Evolutionary conservation across 2,888 invertebrate genomes (phyloP), one percentile per base, ranked within the genome.

Genomic region (Incurvaria masculella): DNA sequence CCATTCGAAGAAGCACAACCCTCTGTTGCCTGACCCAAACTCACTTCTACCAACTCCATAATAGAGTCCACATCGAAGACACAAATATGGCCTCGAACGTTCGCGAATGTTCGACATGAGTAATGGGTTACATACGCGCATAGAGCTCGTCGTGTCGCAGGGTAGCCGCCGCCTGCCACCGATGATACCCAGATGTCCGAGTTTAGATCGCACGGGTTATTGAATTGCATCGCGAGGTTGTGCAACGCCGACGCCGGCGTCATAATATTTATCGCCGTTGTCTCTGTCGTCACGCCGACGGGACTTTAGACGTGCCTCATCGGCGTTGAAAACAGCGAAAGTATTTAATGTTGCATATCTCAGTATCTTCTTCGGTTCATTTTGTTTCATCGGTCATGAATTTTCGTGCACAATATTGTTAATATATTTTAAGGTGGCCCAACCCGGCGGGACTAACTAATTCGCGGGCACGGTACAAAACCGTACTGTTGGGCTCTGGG

Each of bases 51-150:
- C 48, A 42, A 55, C 48, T 47, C 42, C 53, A 60, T 52, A 58
- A 63, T 66, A 72, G 59, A 64, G 72, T 65, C 61, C 55, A 62
- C 57, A 60, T 69, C 54, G 8, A 33, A 11, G 23, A 10, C 14
- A 33, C 6, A 14, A 33, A 33, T 33, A 33, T 42, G 42, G 14
- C 21, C 21, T 18, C 21, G 5, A 19, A 2, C 23, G 23, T 65
- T 70, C 71, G 69, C 68, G 70, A 72, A 71, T 69, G 65, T 67
- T 63, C 68, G 75, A 72, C 73, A 72, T 75, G 75, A 78, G 72
- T 76, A 75, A 76, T 76, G 74, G 71, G 72, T 33, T 33, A 14
- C 8, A 33, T 14, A 33, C 33, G 14, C 33, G 14, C 73, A 74
- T 72, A 73, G 67, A 67, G 68, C 66, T 33, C 33, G 33, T 33